Evolutionary conservation across 2,113 vertebrate species (phyloP), one percentile per base, ranked within the genome.

Genomic region (Peucedramus taeniatus): DNA sequence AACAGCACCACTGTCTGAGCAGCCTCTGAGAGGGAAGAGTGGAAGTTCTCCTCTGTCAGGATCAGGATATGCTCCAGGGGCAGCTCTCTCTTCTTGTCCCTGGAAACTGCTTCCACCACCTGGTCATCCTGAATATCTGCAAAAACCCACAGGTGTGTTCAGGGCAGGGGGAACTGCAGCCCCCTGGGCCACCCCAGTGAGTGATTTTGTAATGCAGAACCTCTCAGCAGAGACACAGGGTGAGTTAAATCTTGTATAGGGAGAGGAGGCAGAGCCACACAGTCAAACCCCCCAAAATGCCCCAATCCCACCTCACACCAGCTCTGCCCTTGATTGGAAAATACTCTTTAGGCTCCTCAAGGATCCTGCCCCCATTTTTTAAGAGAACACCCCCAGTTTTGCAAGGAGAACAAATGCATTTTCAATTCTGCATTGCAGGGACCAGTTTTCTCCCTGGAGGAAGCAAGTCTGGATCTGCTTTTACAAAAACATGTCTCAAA

Each of bases 81-180:
- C 54, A 97, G 96, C 27, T 95, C 60, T n/a, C 91, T 69, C 57
- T 97, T 98, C 77, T 98, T 98, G 56, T 98, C 98, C 94, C 98
- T 97, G 87, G 98, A 98, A 70, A 99, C 97, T 3, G 98, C 98
- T 65, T 98, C 98, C 15, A 98, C 98, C 54, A 99, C 98, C 93
- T 99, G 98, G 93, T 99, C 99, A 42, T 99, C 99, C 94, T 99
- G 97, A 51, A 98, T 60, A 42, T 97, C 99, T 99, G 95, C 85
- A 97, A 95, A 37, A 51, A 93, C 2, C 28, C 78, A 39, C 9
- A 39, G 39, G 4, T 11, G 5, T 14, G 18, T 15, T 3, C 23
- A 45, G 21, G 37, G 42, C 39, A 21, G 47, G 49, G 50, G 54
- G 42, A 72, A 12, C 20, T 24, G 31, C 86, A 80, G n/a, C 35